Evolutionary conservation across 2,797 vertebrate genomes (phyloP).

Genomic region (Sternarchorhynchus goeldii): DNA sequence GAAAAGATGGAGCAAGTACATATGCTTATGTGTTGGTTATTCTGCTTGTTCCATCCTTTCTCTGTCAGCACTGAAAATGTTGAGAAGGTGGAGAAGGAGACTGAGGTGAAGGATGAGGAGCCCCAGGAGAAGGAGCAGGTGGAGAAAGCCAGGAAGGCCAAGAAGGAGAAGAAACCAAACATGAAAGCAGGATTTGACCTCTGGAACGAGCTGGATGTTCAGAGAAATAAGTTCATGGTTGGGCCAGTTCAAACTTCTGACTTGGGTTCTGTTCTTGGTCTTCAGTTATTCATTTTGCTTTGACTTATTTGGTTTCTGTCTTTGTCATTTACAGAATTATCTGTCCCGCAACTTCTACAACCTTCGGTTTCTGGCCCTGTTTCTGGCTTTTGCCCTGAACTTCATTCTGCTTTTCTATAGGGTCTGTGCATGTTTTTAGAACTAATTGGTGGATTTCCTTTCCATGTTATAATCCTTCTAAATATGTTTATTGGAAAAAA

Average conservation of each 20-base stretch:
- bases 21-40: neutral
- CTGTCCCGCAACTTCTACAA: conserved; percentile 96
- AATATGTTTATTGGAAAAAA: no score
- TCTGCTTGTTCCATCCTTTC: neutral
- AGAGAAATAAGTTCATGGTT: conserved; percentile 92
- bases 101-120: conserved; percentile 57
- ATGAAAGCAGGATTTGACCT: conserved; percentile 77
- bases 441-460: neutral
- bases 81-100: conserved; percentile 80
- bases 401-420: conserved; percentile 93
- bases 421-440: conserved; percentile 57
- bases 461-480: neutral
- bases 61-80: conserved; percentile 80
- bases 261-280: neutral
- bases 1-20: no score
- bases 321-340: conserved; percentile 80
- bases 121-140: conserved; percentile 59
- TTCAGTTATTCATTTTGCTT: neutral
- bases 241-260: neutral
- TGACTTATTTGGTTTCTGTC: conserved; percentile 12
- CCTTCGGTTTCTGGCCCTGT: conserved; percentile 88
- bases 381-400: conserved; percentile 91
- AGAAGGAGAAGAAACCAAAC: conserved; percentile 63
- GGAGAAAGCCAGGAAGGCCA: conserved; percentile 65
- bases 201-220: conserved; percentile 90